Base-by-base conservation (phyloP, 35 echinoderm and acorn worm genomes). In the Ophioderma brevispina region DNA sequence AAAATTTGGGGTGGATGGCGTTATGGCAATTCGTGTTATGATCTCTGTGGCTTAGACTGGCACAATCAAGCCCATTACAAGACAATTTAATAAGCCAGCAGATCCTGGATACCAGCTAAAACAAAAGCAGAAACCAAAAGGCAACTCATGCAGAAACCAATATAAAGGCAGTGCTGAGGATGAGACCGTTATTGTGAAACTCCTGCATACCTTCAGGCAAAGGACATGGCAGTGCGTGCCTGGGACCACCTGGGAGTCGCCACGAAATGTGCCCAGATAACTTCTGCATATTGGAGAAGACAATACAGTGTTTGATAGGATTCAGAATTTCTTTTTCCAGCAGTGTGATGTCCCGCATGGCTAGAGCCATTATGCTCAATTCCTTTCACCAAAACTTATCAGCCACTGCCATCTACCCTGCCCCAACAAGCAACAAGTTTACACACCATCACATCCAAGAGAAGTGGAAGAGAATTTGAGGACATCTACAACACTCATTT, bases 361-460 rank as follows among this genome's bases (percentile, higher is more conserved):
- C 46, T 14, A 14, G 39, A 84, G 38, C 40, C 1, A 23, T 84
- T 8, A 55, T 55, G 38, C 38, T 84, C 6, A 84, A 84, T 32
- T 40, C 81, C 32, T 40, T 84, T 84, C 81, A 84, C 31, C 81
- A 37, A n/a, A 55, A 42, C 46, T 32, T 84, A 55, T 40, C 38
- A 84, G 81, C 81, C 1, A 84, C 46, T 23, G 40, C 32, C 39
- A 84, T 55, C 19, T 55, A 49, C 33, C 39, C 50, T 1, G 39
- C 18, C 39, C 39, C 81, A 18, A 84, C 81, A 5, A 2, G 81
- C 40, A 84, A 84, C 39, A 84, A 84, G 38, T 84, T 84, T 39
- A 50, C 81, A 15, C 81, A 84, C 31, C 41, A 46, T 46, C 41
- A 46, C 17, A 17, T 46, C 17, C 4, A 46, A 46, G 41, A 46